Evolutionary conservation across 1,140 invertebrate species (phyloP).

Genomic region (Leptopilina boulardi): DNA sequence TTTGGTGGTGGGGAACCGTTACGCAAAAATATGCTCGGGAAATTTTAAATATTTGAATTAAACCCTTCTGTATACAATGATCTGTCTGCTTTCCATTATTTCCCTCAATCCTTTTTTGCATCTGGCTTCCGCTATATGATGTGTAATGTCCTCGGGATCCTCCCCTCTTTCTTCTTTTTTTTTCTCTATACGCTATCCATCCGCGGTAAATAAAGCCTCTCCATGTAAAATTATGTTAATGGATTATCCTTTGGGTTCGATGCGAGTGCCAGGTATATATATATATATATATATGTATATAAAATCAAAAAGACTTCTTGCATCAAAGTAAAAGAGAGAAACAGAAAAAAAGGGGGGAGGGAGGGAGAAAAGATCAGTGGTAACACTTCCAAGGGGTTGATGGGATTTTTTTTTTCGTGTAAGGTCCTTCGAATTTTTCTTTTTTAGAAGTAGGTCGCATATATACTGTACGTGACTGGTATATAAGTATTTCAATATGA

Average conservation of each 20-base stretch:
- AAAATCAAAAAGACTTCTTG: slow-evolving; percentile 40
- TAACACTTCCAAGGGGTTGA: slow-evolving; percentile 37
- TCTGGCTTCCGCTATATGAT: slow-evolving; percentile 70
- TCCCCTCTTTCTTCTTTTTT: slow-evolving; percentile 34
- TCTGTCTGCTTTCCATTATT: slow-evolving; percentile 66
- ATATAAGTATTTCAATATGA: slow-evolving; percentile 48
- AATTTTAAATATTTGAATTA: slow-evolving; percentile 76
- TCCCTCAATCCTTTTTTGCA: slow-evolving; percentile 73
- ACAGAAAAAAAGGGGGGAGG: slow-evolving; percentile 37
- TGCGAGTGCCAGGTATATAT: slow-evolving; percentile 49
- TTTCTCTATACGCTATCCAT: slow-evolving; percentile 22
- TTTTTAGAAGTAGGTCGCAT: slow-evolving; percentile 62
- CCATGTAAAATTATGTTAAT: slow-evolving; percentile 78
- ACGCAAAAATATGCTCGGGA: slow-evolving; percentile 68
- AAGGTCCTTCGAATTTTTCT: slow-evolving; percentile 39
- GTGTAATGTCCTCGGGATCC: slow-evolving; percentile 61
- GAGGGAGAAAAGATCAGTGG: slow-evolving; percentile 43
- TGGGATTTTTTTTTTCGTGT: slow-evolving; percentile 23
- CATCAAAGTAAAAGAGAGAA: not conserved
- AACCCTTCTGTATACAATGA: slow-evolving; percentile 63
- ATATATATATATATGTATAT: too few species aligned
- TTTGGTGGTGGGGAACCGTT: slow-evolving; percentile 63
- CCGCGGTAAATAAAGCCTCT: slow-evolving; percentile 64
- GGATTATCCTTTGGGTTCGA: slow-evolving; percentile 71
- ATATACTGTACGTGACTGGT: slow-evolving; percentile 38